Percentiles rank a stretch among this genome's conserved stretches.
Conservation (phyloP, 2,797 vertebrate species). For the Chiroxiphia lanceolata region DNA sequence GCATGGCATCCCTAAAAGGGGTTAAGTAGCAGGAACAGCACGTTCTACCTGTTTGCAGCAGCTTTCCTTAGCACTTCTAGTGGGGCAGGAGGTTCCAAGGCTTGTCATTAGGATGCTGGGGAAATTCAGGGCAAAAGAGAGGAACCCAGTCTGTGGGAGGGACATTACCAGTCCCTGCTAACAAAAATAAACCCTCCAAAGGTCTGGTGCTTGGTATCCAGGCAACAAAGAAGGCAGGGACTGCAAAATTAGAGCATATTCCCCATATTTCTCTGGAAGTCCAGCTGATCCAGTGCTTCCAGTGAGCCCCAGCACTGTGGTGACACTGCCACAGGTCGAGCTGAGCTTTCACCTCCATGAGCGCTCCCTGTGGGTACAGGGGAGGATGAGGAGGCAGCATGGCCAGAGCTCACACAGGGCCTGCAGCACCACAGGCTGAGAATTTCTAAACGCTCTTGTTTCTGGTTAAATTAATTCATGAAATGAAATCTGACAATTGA, state of each 20-base stretch:
- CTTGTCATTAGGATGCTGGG: neutral
- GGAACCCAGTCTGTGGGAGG: neutral
- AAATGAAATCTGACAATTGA: neutral
- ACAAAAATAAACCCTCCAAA: constrained; percentile 25
- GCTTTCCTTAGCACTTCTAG: neutral
- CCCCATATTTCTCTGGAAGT: neutral
- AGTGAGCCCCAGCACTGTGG: neutral
- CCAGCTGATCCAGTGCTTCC: neutral
- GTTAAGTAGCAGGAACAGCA: neutral
- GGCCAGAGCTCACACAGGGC: neutral
- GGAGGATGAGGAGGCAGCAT: neutral
- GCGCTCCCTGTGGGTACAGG: neutral
- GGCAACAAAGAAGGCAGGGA: constrained; percentile 9
- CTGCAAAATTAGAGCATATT: neutral
- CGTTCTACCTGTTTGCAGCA: neutral
- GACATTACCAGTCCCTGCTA: neutral
- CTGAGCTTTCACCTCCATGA: neutral
- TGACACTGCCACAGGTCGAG: fast-evolving
- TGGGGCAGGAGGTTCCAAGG: neutral
- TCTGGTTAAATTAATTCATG: neutral
- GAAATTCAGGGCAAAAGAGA: neutral
- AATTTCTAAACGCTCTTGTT: neutral
- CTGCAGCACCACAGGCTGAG: neutral
- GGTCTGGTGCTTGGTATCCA: constrained; percentile 21
- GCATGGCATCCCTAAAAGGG: fast-evolving